Evolutionary conservation across 2,113 vertebrate species (phyloP), one percentile per base, ranked within the genome.

Genomic region (Gymnobelideus leadbeateri): DNA sequence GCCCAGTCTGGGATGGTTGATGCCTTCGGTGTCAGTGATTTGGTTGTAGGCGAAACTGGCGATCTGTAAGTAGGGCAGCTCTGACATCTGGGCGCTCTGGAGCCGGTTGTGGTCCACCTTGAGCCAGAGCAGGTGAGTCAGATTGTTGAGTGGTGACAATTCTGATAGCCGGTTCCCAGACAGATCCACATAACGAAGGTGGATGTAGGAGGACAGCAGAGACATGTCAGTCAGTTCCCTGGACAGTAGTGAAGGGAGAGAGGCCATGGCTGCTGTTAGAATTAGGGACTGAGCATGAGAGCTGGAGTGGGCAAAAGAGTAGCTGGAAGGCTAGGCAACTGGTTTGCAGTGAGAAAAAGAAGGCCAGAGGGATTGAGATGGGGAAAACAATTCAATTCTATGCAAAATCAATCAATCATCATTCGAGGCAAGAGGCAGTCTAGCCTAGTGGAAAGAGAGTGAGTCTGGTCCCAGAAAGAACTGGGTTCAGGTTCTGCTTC

Each of bases 81-180:
- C 98, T 21, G 97, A 96, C 53, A 99, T 97, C 23, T 92, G 95
- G 92, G 99, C 98, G 37, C 98, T 99, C 28, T 91, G 93, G 43
- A 99, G 97, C 93, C 96, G 97, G 95, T 99, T 99, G 52, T 91
- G 91, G 68, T 99, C 99, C 94, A 98, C 99, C 98, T 99, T 99
- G 94, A 99, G 98, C 99, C 99, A 99, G 54, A 99, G 99, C 89
- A 99, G 98, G 89, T 99, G 99, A 0, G 98, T 99, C 92, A 99
- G 99, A 84, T 92, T 93, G 51, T 98, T 98, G 97, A 99, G 97
- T 0, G 99, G 98, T 31, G 99, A 98, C 90, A 99, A 98, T 98
- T 99, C 99, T 12, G 95, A 97, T 24, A 99, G 96, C 89, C 98
- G 98, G 97, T 99, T 99, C 94, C 98, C 98, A 53, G 99, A 99